Conservation (phyloP, 2,113 vertebrate species). For the Plotosus lineatus region DNA sequence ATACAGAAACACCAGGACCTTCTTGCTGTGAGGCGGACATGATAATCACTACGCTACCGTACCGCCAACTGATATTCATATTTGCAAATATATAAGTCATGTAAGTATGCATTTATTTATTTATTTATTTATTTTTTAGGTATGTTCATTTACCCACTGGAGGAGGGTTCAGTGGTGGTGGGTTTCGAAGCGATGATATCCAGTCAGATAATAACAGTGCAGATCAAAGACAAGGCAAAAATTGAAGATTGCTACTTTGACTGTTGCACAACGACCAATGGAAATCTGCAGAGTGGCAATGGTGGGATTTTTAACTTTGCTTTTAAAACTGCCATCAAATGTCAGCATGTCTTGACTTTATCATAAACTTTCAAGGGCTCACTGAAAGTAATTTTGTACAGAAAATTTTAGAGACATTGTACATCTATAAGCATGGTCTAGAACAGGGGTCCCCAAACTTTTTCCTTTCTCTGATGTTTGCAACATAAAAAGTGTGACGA, state of each 20-base stretch:
- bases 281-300: conserved; percentile 61
- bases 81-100: background rate
- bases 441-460: background rate
- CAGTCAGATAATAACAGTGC: conserved; percentile 80
- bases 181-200: conserved; percentile 89
- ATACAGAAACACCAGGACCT: too few relatives aligned
- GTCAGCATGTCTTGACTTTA: background rate
- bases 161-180: conserved; percentile 83
- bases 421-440: background rate
- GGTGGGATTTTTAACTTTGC: conserved; percentile 68
- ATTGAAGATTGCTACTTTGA: conserved; percentile 75
- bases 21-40: too few relatives aligned
- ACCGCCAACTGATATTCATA: too few relatives aligned
- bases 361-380: background rate
- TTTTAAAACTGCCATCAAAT: conserved; percentile 7
- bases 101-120: background rate
- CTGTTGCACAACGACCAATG: conserved; percentile 64
- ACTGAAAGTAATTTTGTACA: background rate
- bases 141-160: conserved; percentile 91
- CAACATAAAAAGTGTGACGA: too few relatives aligned
- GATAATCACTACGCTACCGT: too few relatives aligned
- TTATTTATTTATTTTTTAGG: conserved; percentile 67
- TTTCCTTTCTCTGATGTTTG: too few relatives aligned
- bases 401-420: background rate
- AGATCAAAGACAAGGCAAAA: conserved; percentile 93